Base-by-base conservation (phyloP, 2,113 vertebrate genomes). In the Typhlomys cinereus region DNA sequence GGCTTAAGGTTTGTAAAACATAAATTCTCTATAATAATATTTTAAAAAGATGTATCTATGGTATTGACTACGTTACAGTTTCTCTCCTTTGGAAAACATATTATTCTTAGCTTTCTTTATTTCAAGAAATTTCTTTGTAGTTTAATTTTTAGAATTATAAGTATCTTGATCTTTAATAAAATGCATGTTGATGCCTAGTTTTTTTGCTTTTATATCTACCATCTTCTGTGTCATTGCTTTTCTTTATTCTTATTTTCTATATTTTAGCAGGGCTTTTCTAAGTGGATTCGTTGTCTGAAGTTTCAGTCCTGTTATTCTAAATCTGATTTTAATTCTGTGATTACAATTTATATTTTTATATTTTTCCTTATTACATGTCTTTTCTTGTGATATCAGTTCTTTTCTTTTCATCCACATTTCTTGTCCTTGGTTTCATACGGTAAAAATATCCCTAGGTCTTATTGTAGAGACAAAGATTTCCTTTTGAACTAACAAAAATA, bases 251-350 rank as follows among this genome's bases (percentile, higher is more conserved):
- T 88, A 39, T 66, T 92, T 34, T 92, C 11, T 86, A 12, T 12
- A 59, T 70, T 62, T 81, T 57, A 11, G 7, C 21, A 79, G 25
- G 75, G 4, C 2, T 66, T 91, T 91, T n/a, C 31, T 75, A 70
- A n/a, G 5, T 75, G 57, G 46, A 44, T 31, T 80, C 3, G 23
- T 34, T 44, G 20, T 61, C 39, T 81, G 5, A 31, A 84, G 2
- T 61, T 9, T 82, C 18, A 59, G 3, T 52, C 59, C 15, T 85
- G 18, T 71, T 66, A 61, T 71, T 81, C n/a, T 83, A 41, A 91
- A 29, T 64, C 27, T 67, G 44, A 89, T 67, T 89, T 93, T 83
- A 76, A 86, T 84, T 82, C 61, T 80, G n/a, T 27, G 14, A 73
- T 71, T 11, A n/a, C 4, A 48, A 41, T 89, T 93, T 89, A 34